These are phyloP conservation scores for Rhea americana DNA, from an alignment of 2,113 vertebrate species.

Conservation along the genomic window DNA sequence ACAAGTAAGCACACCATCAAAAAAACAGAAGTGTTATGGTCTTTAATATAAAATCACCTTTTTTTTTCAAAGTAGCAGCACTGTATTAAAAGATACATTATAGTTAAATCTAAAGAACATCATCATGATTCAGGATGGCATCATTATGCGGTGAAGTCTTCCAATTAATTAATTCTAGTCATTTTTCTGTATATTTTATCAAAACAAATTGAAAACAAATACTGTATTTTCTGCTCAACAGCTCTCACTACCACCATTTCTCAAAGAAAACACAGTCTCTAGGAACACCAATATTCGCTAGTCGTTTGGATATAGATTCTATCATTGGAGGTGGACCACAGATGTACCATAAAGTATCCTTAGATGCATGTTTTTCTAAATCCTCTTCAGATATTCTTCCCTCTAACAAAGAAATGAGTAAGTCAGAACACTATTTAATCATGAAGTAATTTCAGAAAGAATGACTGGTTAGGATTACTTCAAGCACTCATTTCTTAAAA, in stretches of 20 bases:
- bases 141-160: background rate
- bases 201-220: background rate
- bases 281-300: slow-evolving; percentile 79
- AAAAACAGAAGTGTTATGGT: background rate
- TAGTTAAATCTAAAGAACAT: slow-evolving; percentile 26
- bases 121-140: background rate
- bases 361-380: slow-evolving; percentile 77
- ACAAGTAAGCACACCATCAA: background rate
- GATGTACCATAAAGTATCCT: slow-evolving; percentile 89
- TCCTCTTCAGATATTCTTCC: slow-evolving; percentile 85
- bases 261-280: slow-evolving; percentile 88
- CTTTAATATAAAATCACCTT: slow-evolving; percentile 50
- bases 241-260: slow-evolving; percentile 91
- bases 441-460: background rate
- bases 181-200: background rate
- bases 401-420: slow-evolving; percentile 74
- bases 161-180: background rate
- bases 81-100: background rate
- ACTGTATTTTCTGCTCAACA: background rate
- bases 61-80: background rate
- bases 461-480: background rate
- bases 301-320: slow-evolving; percentile 84
- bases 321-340: slow-evolving; percentile 97
- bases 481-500: background rate
- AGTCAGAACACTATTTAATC: background rate